Evolutionary conservation across 2,113 vertebrate species (phyloP), one percentile per base, ranked within the genome.

Genomic region (Hassar affinis): DNA sequence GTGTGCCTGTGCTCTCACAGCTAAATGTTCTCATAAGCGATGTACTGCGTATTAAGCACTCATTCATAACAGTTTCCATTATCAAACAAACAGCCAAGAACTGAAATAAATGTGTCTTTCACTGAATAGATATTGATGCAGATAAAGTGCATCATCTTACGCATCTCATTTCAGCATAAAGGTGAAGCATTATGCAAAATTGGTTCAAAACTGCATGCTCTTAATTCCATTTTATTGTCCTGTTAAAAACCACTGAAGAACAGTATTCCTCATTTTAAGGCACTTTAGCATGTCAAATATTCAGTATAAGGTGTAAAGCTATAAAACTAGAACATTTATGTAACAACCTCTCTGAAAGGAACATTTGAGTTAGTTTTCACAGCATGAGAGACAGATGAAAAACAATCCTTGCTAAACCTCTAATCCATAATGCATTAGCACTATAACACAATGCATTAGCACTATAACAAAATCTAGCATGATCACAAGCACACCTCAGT

Each of bases 351-450:
- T 78, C 25, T 33, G 45, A 71, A 35, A 18, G 42, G 64, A 38
- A 72, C 45, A 75, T 27, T n/a, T 56, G 27, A 84, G 79, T 74
- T 38, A 72, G 42, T 14, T 83, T 76, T 52, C 18, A 61, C 9
- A 62, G 45, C 15, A 18, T 79, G n/a, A 79, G 33, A 72, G 78
- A 61, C 38, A 49, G 56, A 76, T 42, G 74, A n/a, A 47, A 69
- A 57, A 78, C 22, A 71, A 20, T 61, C 14, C 42, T 45, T 22
- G 20, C 61, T 61, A 61, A 59, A 81, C 80, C 69, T 61, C 69
- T 54, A 54, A 54, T 66, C 76, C 81, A 80, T 81, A 76, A 33
- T 77, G 38, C 61, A 80, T 80, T 61, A 81, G 56, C 75, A 84
- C 64, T 35, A 74, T 38, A 51, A 52, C 71, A 78, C 82, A 77